Conservation (phyloP, 2,113 vertebrate genomes). For the Loxodonta africana region DNA sequence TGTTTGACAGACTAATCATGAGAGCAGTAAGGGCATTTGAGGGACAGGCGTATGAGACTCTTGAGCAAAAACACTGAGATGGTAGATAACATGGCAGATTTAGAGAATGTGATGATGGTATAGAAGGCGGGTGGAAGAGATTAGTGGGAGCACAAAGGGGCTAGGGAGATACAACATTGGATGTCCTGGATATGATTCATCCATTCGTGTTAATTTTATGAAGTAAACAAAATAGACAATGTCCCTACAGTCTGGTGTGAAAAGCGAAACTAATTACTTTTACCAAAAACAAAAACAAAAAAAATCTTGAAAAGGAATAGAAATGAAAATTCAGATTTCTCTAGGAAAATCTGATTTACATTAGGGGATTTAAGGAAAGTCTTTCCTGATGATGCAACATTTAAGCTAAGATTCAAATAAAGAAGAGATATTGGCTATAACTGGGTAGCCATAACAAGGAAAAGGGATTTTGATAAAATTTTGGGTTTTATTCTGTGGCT, state of each 20-base stretch:
- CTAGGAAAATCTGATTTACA: slow-evolving; percentile 10
- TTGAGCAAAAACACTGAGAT: not conserved
- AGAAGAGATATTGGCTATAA: not conserved
- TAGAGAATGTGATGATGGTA: not conserved
- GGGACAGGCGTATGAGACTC: not conserved
- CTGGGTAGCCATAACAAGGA: not conserved
- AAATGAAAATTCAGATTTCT: not conserved
- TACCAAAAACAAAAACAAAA: not conserved
- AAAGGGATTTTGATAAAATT: not conserved
- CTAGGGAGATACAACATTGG: accelerated
- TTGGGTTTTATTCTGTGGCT: not conserved
- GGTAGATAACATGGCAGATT: not conserved
- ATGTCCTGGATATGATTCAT: not conserved
- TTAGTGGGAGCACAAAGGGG: not conserved
- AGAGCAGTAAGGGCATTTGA: not conserved
- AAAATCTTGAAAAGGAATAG: not conserved
- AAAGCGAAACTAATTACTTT: not conserved
- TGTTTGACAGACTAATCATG: not conserved
- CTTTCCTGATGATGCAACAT: not conserved
- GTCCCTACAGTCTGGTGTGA: not conserved
- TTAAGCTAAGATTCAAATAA: not conserved
- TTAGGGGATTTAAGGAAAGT: not conserved
- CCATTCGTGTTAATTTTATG: not conserved
- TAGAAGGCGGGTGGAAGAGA: accelerated
- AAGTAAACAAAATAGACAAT: not conserved